phyloP scores from a whole-genome alignment of 2,113 vertebrate genomes.

The Hippolais icterina region DNA sequence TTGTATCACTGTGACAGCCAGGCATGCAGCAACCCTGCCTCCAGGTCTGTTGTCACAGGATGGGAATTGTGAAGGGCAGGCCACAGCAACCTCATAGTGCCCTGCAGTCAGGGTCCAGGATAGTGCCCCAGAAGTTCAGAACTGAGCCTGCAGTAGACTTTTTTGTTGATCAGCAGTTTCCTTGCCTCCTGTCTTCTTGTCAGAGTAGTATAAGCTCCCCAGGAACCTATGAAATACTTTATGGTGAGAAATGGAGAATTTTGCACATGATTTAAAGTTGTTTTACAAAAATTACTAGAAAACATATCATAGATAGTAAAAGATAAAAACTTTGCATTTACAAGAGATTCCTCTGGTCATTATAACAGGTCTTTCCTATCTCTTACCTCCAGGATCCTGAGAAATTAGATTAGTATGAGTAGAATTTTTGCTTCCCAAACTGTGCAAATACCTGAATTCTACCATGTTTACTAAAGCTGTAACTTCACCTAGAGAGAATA shows the following conservation, averaged over 20 bases:
- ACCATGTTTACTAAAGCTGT: not conserved
- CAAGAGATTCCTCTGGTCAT: not conserved
- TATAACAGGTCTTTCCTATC: not conserved
- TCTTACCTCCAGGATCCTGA: not conserved
- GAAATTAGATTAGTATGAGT: not conserved
- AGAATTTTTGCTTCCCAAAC: not conserved
- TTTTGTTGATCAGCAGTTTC: not conserved
- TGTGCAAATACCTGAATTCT: not conserved
- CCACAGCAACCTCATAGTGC: rapidly evolving
- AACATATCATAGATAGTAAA: not conserved
- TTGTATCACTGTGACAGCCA: not conserved
- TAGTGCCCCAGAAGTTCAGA: not conserved
- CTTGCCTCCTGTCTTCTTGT: not conserved
- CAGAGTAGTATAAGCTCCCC: not conserved
- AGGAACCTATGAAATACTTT: not conserved
- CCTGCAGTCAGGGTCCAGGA: not conserved
- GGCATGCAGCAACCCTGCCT: not conserved
- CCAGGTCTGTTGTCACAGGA: not conserved
- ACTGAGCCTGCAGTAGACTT: not conserved
- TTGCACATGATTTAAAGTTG: not conserved
- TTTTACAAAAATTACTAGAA: not conserved
- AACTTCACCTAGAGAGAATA: not conserved
- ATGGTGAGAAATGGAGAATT: not conserved
- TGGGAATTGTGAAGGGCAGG: rapidly evolving
- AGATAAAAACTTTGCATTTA: not conserved